Evolutionary conservation across 1,140 invertebrate genomes (phyloP).

Genomic region (Heliothis subflexa): DNA sequence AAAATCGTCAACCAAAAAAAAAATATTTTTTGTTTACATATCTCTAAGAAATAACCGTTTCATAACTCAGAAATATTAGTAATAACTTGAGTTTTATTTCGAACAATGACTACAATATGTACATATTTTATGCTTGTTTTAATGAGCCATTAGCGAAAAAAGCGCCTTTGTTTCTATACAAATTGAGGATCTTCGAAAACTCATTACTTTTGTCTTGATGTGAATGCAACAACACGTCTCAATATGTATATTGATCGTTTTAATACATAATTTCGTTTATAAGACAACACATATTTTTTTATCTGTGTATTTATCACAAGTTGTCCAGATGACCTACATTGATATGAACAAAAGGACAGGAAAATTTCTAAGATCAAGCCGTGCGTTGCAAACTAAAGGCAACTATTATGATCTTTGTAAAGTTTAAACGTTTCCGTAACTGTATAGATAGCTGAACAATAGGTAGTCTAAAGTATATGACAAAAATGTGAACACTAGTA

Average conservation of each 20-base stretch:
- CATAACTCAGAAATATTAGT: background rate
- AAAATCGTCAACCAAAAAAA: no score
- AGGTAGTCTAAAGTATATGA: background rate
- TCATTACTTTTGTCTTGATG: background rate
- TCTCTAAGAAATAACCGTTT: background rate
- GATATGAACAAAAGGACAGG: conserved; percentile 25
- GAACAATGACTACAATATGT: conserved; percentile 7
- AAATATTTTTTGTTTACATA: background rate
- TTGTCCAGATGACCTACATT: conserved; percentile 22
- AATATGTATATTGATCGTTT: background rate
- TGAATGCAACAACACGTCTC: conserved; percentile 23
- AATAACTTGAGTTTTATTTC: conserved; percentile 17
- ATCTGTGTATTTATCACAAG: background rate
- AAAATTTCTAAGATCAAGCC: conserved; percentile 29
- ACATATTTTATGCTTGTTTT: conserved; percentile 23
- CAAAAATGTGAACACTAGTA: conserved; percentile 12
- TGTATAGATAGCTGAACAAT: background rate
- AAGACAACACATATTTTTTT: background rate
- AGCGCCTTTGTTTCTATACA: conserved; percentile 10
- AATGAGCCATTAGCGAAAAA: conserved; percentile 34
- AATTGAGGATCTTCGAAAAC: conserved; percentile 1
- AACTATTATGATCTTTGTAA: background rate
- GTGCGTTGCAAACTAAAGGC: background rate
- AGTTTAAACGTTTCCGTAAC: background rate
- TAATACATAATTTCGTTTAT: background rate